A percentile compares a stretch with the other conserved stretches of the same genome.
These are phyloP conservation scores for Peromyscus aztecus DNA, from an alignment of 2,797 vertebrate species.

Conservation along the genomic window DNA sequence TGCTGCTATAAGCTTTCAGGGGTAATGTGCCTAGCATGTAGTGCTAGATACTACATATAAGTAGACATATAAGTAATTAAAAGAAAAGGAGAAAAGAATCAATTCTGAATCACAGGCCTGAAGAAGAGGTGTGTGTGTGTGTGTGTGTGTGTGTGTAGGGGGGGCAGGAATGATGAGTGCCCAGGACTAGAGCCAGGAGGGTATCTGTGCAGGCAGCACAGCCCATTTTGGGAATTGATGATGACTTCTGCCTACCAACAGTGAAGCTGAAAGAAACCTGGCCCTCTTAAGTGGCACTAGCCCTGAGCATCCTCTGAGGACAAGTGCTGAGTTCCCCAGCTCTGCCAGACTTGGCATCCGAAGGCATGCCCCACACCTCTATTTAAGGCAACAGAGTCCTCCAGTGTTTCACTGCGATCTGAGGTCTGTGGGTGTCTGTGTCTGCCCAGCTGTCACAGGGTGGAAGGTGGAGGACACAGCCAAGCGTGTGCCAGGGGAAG, in stretches of 20 bases:
- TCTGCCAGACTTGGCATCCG: slow-evolving; percentile 49
- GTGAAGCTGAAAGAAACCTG: not conserved
- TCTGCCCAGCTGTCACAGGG: slow-evolving; percentile 57
- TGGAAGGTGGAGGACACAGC: slow-evolving; percentile 10
- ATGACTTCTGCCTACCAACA: not conserved
- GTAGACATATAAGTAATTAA: not conserved
- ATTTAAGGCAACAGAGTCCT: slow-evolving; percentile 71
- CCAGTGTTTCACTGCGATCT: slow-evolving; percentile 53
- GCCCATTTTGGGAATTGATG: not conserved
- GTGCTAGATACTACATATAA: not conserved
- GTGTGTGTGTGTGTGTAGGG: accelerated
- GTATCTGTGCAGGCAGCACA: no score
- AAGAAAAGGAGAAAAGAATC: not conserved
- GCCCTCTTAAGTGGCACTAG: not conserved
- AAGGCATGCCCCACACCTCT: slow-evolving; percentile 47
- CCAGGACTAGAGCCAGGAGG: not conserved
- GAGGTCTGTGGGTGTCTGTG: slow-evolving; percentile 26
- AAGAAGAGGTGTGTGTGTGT: not conserved
- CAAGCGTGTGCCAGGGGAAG: slow-evolving; percentile 30
- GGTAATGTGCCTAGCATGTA: not conserved
- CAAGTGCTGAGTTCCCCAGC: not conserved
- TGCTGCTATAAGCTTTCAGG: not conserved
- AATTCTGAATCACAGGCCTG: not conserved
- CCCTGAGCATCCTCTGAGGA: not conserved
- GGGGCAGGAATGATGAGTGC: not conserved